Evolutionary conservation across 2,797 vertebrate species (phyloP).

Genomic region (Sebastolobus altivelis): DNA sequence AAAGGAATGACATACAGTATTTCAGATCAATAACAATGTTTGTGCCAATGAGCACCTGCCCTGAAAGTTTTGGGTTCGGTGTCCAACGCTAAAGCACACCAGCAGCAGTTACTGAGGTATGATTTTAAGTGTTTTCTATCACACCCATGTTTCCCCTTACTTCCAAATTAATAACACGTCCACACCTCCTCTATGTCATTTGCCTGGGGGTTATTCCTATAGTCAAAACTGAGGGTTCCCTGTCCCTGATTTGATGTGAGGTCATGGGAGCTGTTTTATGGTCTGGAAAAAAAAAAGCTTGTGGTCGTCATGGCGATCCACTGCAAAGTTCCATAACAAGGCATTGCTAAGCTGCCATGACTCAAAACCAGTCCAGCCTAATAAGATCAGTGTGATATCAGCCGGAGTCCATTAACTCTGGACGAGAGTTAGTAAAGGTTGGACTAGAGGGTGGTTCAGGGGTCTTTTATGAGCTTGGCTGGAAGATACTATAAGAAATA

Average conservation of each 20-base stretch:
- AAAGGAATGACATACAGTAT: not conserved
- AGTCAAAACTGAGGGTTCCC: slow-evolving; percentile 40
- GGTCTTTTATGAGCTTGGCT: slow-evolving; percentile 49
- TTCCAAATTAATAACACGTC: slow-evolving; percentile 9
- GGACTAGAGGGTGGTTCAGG: slow-evolving; percentile 35
- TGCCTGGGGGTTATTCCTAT: slow-evolving; percentile 17
- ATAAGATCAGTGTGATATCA: slow-evolving; percentile 76
- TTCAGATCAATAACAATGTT: not conserved
- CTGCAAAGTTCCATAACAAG: slow-evolving; percentile 80
- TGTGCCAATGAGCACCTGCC: not conserved
- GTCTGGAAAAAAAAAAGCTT: slow-evolving; percentile 56
- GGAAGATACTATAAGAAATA: slow-evolving; percentile 33
- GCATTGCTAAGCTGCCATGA: slow-evolving; percentile 70
- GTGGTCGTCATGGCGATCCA: slow-evolving; percentile 69
- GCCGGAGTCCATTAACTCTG: slow-evolving; percentile 65
- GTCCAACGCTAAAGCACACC: not conserved
- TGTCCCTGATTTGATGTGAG: slow-evolving; percentile 63
- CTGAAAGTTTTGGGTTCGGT: not conserved
- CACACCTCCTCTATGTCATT: slow-evolving; percentile 29
- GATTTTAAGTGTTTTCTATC: slow-evolving; percentile 2
- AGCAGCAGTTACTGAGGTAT: not conserved
- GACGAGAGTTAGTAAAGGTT: slow-evolving; percentile 45
- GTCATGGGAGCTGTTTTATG: slow-evolving; percentile 73
- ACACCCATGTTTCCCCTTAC: slow-evolving; percentile 14
- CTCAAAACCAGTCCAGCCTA: slow-evolving; percentile 66